Conservation (phyloP, 2,797 vertebrate genomes). For the Psittacula echo region DNA sequence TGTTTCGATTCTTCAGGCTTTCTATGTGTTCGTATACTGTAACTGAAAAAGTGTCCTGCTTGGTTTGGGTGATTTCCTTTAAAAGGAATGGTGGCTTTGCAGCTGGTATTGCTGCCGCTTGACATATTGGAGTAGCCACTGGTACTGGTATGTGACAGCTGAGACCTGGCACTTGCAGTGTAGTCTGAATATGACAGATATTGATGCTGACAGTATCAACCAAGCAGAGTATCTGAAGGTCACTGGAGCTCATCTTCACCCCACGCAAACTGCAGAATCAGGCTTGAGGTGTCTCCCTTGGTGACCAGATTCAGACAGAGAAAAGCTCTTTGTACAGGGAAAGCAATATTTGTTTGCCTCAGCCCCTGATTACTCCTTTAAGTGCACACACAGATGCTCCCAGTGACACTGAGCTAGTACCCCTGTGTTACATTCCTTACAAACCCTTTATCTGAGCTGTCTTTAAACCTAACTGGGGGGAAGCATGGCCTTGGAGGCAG, state of each 20-base stretch:
- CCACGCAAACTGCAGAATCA: not conserved
- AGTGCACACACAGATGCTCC: fast-evolving
- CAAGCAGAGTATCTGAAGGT: constrained; percentile 16
- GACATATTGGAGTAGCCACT: not conserved
- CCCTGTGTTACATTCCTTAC: fast-evolving
- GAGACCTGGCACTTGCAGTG: not conserved
- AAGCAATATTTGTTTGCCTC: not conserved
- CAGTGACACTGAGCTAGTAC: not conserved
- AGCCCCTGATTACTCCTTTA: not conserved
- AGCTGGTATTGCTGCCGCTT: not conserved
- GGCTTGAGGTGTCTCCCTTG: not conserved
- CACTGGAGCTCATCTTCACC: not conserved
- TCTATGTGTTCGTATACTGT: not conserved
- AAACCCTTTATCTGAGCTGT: not conserved
- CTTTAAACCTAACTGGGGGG: not conserved
- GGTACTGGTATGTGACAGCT: not conserved
- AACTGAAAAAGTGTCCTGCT: not conserved
- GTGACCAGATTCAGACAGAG: not conserved
- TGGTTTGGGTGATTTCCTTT: not conserved
- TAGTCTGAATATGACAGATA: not conserved
- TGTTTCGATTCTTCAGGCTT: not conserved
- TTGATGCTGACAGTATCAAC: not conserved
- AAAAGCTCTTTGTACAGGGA: not conserved
- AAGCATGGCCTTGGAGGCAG: not conserved
- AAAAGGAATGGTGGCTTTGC: not conserved